Base-by-base conservation (phyloP, 2,113 vertebrate species). In the Corapipo altera region DNA sequence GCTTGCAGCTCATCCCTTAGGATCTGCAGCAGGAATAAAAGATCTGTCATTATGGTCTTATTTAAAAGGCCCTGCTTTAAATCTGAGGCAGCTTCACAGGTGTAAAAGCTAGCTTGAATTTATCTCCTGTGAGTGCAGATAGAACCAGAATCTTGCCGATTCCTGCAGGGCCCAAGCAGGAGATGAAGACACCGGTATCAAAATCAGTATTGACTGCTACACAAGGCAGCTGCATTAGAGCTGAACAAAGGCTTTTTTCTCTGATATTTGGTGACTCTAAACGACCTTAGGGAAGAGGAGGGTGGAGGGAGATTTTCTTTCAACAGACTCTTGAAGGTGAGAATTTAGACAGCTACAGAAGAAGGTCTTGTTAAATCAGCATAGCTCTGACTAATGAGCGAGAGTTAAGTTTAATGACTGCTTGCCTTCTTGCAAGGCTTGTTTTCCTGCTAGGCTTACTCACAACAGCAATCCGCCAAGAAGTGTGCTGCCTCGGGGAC, bases 381-480 rank as follows among this genome's bases (percentile, higher is more conserved):
- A 49, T 52, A 81, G 46, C 30, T 95, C 85, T 94, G 77, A 76
- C 82, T 93, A 78, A 97, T 70, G 80, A 96, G 80, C 2, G 3
- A 91, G 75, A 90, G 66, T 72, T 59, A 43, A 81, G 82, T 90
- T 59, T 96, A 97, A 96, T 93, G 89, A 91, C 85, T 94, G 95
- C 92, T 97, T 97, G 95, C 94, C 96, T 96, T 89, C 95, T 95
- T 89, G 88, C 69, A 62, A 96, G 91, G 86, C 65, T 94, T 26
- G 11, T 82, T 96, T 91, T 95, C 72, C 86, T 89, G 91, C 91
- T 66, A 91, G 65, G 95, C 95, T 97, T 96, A 96, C 93, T 98
- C 92, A 87, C 88, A 95, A 80, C 89, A 95, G 89, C 97, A 95
- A 95, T 65, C 93, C 95, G 54, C 91, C 95, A 93, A 91, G 82